These are phyloP conservation scores for Cheirogaleus major DNA, from an alignment of 2,797 vertebrate species.

Conservation along the genomic window DNA sequence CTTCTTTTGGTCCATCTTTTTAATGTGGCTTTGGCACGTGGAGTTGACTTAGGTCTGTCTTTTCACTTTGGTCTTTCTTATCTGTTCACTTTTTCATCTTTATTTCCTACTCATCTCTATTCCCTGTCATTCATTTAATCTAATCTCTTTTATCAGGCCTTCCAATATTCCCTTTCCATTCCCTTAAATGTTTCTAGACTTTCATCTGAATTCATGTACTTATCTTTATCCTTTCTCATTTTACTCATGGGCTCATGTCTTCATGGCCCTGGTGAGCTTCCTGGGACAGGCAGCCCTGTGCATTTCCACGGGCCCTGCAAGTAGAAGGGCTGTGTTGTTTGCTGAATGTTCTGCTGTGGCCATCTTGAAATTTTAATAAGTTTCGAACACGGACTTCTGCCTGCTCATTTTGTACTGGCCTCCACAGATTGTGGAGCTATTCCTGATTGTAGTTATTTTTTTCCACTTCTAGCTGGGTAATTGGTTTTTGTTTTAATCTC, in stretches of 20 bases:
- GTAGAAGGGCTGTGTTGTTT: background rate
- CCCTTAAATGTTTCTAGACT: background rate
- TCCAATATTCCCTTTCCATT: background rate
- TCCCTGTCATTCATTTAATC: background rate
- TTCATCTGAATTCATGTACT: background rate
- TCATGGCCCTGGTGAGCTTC: background rate
- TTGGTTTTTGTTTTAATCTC: background rate
- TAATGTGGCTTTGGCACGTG: background rate
- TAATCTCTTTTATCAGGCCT: background rate
- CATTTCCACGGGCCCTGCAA: accelerated
- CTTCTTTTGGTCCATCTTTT: background rate
- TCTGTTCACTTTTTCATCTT: background rate
- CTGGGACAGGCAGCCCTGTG: accelerated
- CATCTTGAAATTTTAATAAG: background rate
- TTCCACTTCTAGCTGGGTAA: background rate
- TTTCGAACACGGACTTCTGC: background rate
- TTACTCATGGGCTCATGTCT: background rate
- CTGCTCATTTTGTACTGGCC: background rate
- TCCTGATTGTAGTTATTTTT: background rate
- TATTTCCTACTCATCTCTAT: background rate
- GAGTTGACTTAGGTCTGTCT: background rate
- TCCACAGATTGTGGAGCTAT: background rate
- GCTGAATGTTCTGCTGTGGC: background rate
- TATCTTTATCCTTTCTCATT: background rate
- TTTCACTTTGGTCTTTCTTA: background rate